Evolutionary conservation across 2,888 invertebrate species (phyloP).

Genomic region (Harpalus rufipes): DNA sequence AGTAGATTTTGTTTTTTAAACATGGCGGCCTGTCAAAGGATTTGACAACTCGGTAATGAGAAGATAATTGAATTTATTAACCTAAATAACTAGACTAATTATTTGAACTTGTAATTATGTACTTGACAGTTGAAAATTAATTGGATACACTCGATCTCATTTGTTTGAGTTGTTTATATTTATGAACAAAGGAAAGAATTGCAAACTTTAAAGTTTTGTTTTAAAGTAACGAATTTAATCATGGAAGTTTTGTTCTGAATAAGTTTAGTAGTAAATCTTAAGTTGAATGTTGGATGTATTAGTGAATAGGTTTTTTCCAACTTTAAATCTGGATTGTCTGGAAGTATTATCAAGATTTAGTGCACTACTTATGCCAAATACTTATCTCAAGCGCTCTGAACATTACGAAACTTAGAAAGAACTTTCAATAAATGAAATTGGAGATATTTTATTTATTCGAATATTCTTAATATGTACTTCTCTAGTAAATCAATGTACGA

Average conservation of each 20-base stretch:
- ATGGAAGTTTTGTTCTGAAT: constrained; percentile 10
- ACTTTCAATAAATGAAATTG: constrained; percentile 6
- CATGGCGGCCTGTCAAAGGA: constrained; percentile 12
- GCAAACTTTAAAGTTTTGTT: constrained; percentile 7
- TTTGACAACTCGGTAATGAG: constrained; percentile 20
- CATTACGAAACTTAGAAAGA: background rate
- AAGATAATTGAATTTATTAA: constrained; percentile 60
- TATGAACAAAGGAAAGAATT: constrained; percentile 3
- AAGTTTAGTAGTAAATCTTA: constrained; percentile 15
- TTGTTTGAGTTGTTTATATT: background rate
- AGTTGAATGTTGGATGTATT: background rate
- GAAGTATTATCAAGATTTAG: constrained; percentile 1
- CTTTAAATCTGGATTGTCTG: constrained; percentile 5
- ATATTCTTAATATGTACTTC: background rate
- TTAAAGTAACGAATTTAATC: constrained; percentile 14
- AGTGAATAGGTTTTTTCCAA: background rate
- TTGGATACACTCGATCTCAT: background rate
- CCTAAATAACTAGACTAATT: constrained; percentile 50
- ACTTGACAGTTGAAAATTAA: constrained; percentile 31
- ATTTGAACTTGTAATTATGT: constrained; percentile 36
- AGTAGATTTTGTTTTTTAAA: constrained; percentile 13
- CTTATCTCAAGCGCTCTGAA: background rate
- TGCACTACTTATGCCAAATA: constrained; percentile 5
- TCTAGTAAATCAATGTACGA: background rate
- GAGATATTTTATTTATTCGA: background rate